Percentiles rank a stretch among this genome's conserved stretches.
Conservation (phyloP, 2,113 vertebrate genomes). For the Hippocampus abdominalis region DNA sequence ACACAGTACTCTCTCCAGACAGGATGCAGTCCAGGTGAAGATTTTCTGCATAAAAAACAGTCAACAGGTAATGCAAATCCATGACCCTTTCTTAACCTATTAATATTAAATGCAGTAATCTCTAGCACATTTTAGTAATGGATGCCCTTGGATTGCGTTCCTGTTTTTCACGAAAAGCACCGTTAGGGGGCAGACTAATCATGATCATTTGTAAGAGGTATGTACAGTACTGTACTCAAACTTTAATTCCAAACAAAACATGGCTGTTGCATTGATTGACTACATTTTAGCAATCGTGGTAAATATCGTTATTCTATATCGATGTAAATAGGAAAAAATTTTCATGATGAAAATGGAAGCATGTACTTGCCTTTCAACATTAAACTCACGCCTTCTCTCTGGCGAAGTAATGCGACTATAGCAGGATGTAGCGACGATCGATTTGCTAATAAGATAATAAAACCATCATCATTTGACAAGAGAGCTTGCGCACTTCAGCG, state of each 20-base stretch:
- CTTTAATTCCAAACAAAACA: not conserved
- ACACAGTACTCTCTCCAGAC: not conserved
- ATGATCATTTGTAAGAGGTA: not conserved
- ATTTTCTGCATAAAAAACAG: not conserved
- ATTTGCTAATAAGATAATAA: slow-evolving; percentile 3
- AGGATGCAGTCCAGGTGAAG: not conserved
- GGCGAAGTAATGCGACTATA: slow-evolving; percentile 8
- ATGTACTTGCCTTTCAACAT: not conserved
- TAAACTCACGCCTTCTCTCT: not conserved
- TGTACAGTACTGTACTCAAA: not conserved
- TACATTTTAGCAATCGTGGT: not conserved
- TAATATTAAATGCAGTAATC: slow-evolving; percentile 4
- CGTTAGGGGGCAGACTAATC: slow-evolving; percentile 36
- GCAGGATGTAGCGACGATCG: not conserved
- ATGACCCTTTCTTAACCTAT: not conserved
- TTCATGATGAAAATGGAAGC: not conserved
- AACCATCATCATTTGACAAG: slow-evolving; percentile 15
- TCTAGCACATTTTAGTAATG: slow-evolving; percentile 1
- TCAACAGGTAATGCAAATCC: slow-evolving; percentile 4
- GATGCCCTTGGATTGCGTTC: slow-evolving; percentile 27
- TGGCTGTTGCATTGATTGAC: not conserved
- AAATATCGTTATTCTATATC: not conserved
- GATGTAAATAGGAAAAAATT: not conserved
- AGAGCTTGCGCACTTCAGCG: slow-evolving; percentile 35
- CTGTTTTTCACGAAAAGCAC: slow-evolving; percentile 3